A percentile compares a stretch with the other conserved stretches of the same genome.
phyloP scores from a whole-genome alignment of 2,888 invertebrate species.

The Diplolepis rosae region DNA sequence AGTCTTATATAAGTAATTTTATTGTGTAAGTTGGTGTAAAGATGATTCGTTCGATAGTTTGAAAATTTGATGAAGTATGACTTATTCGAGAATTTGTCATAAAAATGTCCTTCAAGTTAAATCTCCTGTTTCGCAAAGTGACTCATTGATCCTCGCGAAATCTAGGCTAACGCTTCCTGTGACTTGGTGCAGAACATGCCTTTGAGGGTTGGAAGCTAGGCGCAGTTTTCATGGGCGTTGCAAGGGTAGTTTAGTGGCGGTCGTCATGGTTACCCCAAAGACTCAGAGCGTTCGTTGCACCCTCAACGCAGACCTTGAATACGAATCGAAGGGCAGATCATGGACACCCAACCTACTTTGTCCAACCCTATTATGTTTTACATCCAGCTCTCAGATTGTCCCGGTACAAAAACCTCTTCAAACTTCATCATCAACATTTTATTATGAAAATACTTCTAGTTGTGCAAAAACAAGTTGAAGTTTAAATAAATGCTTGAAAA shows the following conservation, averaged over 20 bases:
- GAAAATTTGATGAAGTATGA: not conserved
- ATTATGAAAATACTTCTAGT: too few species aligned
- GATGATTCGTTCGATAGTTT: too few species aligned
- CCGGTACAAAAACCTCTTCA: not conserved
- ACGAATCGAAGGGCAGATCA: conserved; percentile 69
- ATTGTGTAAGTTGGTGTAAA: too few species aligned
- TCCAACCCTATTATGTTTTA: conserved; percentile 31
- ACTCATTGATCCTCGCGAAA: conserved; percentile 32
- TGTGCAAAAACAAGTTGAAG: not conserved
- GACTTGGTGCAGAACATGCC: conserved; percentile 44
- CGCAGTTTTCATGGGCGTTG: conserved; percentile 66
- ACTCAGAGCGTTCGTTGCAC: conserved; percentile 68
- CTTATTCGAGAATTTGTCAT: not conserved
- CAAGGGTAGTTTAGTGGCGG: conserved; percentile 73
- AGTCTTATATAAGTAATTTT: too few species aligned
- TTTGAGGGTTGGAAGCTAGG: conserved; percentile 64
- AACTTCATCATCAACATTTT: too few species aligned
- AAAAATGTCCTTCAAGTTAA: not conserved
- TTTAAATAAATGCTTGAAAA: not conserved
- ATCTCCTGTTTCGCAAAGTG: conserved; percentile 21
- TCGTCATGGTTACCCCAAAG: conserved; percentile 72
- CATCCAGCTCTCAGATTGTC: conserved; percentile 30
- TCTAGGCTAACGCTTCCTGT: conserved; percentile 40
- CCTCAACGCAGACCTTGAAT: conserved; percentile 72
- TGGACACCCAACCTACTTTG: conserved; percentile 37